Conservation (phyloP, 1,140 invertebrate genomes). For the Rhopalosiphum maidis region DNA sequence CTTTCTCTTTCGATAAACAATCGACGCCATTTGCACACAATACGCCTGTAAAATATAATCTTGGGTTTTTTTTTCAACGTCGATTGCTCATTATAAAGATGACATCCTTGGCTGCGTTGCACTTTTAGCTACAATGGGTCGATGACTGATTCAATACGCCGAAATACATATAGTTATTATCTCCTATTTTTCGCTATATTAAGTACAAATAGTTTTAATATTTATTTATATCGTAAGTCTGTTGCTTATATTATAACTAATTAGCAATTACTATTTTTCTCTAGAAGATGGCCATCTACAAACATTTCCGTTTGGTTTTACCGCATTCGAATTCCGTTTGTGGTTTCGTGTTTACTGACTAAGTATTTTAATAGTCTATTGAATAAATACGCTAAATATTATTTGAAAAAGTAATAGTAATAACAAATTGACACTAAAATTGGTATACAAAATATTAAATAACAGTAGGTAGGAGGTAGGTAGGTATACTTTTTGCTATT, state of each 20-base stretch:
- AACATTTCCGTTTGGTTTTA: constrained; percentile 20
- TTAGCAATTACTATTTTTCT: background rate
- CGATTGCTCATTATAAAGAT: background rate
- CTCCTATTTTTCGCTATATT: background rate
- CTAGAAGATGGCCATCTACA: background rate
- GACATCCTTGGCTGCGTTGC: background rate
- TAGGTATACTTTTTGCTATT: background rate
- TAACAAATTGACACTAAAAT: background rate
- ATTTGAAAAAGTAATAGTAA: background rate
- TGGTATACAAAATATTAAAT: background rate
- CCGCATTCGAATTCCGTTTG: constrained; percentile 18
- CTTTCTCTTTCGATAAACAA: background rate
- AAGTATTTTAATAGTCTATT: constrained; percentile 5
- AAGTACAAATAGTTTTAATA: background rate
- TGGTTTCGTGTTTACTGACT: background rate
- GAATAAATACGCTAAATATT: background rate
- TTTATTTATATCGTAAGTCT: background rate
- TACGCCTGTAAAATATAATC: background rate
- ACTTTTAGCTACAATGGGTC: background rate
- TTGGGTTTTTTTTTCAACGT: background rate
- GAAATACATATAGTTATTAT: background rate
- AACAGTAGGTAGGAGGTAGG: background rate
- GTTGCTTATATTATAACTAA: background rate
- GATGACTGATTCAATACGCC: background rate
- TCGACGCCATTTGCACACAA: background rate